phyloP scores from a whole-genome alignment of 35 echinoderm and acorn worm species.

The Hemicentrotus pulcherrimus region DNA sequence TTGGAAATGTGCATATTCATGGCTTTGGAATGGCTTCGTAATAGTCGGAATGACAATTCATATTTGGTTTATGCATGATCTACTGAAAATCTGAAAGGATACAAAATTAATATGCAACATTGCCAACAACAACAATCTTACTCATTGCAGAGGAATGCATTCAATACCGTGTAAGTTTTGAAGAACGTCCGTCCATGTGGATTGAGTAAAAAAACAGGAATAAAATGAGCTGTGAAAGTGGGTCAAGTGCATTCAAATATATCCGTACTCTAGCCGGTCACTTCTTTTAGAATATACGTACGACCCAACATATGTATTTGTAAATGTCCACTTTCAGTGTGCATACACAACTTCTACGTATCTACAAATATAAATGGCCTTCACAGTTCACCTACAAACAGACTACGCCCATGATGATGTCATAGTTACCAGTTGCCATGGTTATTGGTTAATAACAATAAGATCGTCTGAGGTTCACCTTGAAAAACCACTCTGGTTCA shows the following conservation, averaged over 20 bases:
- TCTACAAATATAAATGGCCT: neutral
- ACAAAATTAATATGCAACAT: too few species aligned
- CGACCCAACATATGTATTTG: neutral
- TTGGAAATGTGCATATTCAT: neutral
- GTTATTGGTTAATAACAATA: neutral
- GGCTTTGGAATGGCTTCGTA: neutral
- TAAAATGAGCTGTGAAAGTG: too few species aligned
- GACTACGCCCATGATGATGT: neutral
- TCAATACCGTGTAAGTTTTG: too few species aligned
- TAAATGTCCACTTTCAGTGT: neutral
- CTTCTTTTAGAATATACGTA: neutral
- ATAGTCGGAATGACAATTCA: neutral
- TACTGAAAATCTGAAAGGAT: neutral
- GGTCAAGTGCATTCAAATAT: too few species aligned
- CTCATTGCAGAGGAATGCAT: too few species aligned
- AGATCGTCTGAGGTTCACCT: neutral
- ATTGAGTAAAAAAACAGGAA: too few species aligned
- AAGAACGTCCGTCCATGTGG: too few species aligned
- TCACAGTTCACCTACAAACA: neutral
- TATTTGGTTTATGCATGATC: neutral
- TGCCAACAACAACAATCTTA: too few species aligned
- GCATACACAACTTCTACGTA: neutral
- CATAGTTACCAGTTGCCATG: neutral
- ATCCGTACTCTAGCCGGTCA: neutral
- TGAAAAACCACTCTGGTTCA: neutral